Conservation (phyloP, 2,113 vertebrate genomes). For the Xiphophorus maculatus region DNA sequence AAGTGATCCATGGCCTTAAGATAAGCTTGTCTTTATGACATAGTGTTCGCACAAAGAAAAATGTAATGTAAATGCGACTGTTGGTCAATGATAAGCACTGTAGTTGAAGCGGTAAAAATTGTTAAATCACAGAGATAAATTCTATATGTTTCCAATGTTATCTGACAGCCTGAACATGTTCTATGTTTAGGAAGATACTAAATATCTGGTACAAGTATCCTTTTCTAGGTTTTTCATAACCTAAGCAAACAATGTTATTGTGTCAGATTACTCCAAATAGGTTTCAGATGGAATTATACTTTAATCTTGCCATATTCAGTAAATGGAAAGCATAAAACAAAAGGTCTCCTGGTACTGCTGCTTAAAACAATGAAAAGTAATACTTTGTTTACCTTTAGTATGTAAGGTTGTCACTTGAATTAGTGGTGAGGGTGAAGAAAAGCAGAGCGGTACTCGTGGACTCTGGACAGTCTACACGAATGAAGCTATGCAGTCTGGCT, state of each 20-base stretch:
- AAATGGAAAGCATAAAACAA: no score
- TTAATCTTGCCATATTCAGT: no score
- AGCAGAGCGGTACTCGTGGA: constrained; percentile 65
- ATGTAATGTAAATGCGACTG: constrained; percentile 17
- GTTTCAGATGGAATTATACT: no score
- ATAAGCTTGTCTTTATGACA: constrained; percentile 31
- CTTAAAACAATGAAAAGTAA: background rate
- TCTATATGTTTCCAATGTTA: no score
- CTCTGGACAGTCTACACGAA: constrained; percentile 84
- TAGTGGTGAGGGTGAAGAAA: background rate
- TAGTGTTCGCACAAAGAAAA: constrained; percentile 23
- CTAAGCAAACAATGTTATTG: background rate
- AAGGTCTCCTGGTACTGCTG: background rate
- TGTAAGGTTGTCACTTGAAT: background rate
- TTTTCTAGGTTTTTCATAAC: background rate
- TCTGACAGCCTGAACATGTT: background rate
- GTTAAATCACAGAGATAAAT: background rate
- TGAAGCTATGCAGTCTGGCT: constrained; percentile 45
- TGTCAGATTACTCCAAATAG: background rate
- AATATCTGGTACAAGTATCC: background rate
- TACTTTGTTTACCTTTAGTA: constrained; percentile 46
- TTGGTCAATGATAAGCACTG: background rate
- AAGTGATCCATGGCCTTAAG: background rate
- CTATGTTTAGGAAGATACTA: background rate
- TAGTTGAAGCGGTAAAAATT: background rate